phyloP scores from a whole-genome alignment of 2,797 vertebrate species.

The Enteromius thamalakanensis region DNA sequence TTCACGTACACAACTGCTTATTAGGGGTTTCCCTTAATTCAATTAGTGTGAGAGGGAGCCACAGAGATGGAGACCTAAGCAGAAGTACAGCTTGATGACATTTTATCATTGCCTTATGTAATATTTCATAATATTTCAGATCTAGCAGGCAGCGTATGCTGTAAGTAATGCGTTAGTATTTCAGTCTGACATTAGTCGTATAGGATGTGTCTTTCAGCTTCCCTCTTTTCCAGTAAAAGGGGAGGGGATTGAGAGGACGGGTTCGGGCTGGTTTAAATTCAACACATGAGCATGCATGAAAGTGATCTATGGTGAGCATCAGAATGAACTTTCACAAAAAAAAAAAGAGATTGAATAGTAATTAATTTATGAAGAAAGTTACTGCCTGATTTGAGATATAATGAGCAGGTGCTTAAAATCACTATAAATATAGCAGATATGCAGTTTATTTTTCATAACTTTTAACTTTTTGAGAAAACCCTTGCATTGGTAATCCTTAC shows the following conservation, averaged over 20 bases:
- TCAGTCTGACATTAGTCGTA: background rate
- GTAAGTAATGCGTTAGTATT: background rate
- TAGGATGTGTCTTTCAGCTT: background rate
- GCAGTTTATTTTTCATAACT: background rate
- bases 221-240: background rate
- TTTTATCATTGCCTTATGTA: background rate
- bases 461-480: background rate
- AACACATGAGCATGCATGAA: constrained; percentile 18
- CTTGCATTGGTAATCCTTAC: background rate
- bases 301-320: background rate
- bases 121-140: background rate
- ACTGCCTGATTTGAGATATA: background rate
- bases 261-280: constrained; percentile 28
- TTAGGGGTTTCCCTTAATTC: constrained; percentile 36
- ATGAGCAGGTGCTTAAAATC: background rate
- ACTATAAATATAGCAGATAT: background rate
- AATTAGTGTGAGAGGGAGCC: constrained; percentile 5
- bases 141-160: background rate
- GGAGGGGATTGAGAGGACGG: background rate
- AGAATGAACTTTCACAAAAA: constrained; percentile 7
- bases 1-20: constrained; percentile 11
- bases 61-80: constrained; percentile 13
- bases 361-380: background rate
- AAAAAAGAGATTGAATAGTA: background rate
- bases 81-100: background rate